Evolutionary conservation across 2,113 vertebrate genomes (phyloP).

Genomic region (Engraulis encrasicolus): DNA sequence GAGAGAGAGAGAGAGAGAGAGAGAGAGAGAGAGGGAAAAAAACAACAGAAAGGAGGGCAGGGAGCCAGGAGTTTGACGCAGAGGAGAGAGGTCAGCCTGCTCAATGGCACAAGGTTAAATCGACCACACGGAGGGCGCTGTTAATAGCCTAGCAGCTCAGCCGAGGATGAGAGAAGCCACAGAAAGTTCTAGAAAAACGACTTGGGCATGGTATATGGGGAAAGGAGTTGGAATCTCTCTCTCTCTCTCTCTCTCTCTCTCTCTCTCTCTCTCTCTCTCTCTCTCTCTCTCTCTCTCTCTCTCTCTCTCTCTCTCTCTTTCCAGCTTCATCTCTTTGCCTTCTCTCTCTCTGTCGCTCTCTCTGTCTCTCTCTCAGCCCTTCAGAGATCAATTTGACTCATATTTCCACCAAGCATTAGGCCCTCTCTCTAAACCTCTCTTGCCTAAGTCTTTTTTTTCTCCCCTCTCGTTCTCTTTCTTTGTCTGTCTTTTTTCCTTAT

Average conservation of each 20-base stretch:
- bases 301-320: no score
- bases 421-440: neutral
- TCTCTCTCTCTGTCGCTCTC: no score
- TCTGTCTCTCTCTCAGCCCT: slow-evolving; percentile 53
- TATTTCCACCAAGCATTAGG: slow-evolving; percentile 38
- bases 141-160: slow-evolving; percentile 44
- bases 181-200: neutral
- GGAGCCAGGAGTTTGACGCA: slow-evolving; percentile 60
- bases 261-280: no score
- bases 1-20: no score
- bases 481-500: neutral
- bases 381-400: slow-evolving; percentile 42
- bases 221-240: no score
- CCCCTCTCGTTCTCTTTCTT: neutral
- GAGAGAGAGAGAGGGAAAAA: no score
- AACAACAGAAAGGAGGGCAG: neutral
- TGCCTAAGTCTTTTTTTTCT: neutral
- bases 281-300: no score
- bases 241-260: no score
- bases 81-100: slow-evolving; percentile 67
- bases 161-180: neutral
- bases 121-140: slow-evolving; percentile 58
- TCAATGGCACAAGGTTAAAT: slow-evolving; percentile 69
- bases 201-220: slow-evolving; percentile 36
- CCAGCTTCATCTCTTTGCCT: no score